Evolutionary conservation across 2,888 invertebrate genomes (phyloP), one percentile per base, ranked within the genome.

Genomic region (Trachelus stipa): DNA sequence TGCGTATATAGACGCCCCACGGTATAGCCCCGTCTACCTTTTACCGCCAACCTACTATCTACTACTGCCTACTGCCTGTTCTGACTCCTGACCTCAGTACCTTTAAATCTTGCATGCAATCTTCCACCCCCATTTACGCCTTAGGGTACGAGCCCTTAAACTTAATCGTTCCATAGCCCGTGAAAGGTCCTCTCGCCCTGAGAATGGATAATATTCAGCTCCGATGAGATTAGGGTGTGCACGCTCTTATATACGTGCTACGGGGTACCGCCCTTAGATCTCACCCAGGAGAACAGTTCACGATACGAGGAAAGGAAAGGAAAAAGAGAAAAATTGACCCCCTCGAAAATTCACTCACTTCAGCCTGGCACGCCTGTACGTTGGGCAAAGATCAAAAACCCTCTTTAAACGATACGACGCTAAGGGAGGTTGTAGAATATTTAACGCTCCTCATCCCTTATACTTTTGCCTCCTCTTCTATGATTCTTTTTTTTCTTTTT

Each of bases 71-170:
- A 56, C 56, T 56, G 56, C 56, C 56, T 56, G 15, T 37, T 56
- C 56, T 56, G 56, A 56, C 56, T 56, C 56, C 56, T 56, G 23
- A 56, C 56, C 56, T 56, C 56, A 56, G 56, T 23, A 56, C 77
- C 77, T 34, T 71, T 77, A 74, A 74, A 77, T 77, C 77, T 77
- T 77, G 74, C 77, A 77, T 74, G 77, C 77, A 77, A 77, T 77
- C 77, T 77, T 77, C 77, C 75, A 56, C 6, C 74, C 77, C 75
- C 71, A 74, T 75, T 75, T 74, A 56, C 56, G 56, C 56, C 23
- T 15, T 23, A 56, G 56, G 56, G 56, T 15, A 23, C 56, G 56
- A 56, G 23, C 56, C 56, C 56, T 56, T 56, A 56, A 56, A 56
- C 56, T 56, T 56, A 56, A 56, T 56, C 56, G 56, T 75, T 6